phyloP scores from a whole-genome alignment of 2,113 vertebrate genomes.

The Gavia stellata region DNA sequence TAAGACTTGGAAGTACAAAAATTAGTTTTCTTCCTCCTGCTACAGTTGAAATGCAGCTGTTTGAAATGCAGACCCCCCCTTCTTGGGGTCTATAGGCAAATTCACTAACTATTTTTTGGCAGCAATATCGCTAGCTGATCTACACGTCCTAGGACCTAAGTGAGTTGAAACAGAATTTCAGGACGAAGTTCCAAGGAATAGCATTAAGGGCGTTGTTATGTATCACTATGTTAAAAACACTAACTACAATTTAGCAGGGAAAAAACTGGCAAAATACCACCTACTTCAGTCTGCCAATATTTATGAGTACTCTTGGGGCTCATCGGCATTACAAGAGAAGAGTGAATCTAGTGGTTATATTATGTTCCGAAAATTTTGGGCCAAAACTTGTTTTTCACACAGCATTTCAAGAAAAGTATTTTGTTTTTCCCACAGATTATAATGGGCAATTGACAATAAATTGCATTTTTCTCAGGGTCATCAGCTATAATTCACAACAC shows the following conservation, averaged over 20 bases:
- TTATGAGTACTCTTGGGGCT: constrained; percentile 35
- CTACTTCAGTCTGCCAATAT: constrained; percentile 41
- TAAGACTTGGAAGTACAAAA: neutral
- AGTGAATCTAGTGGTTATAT: neutral
- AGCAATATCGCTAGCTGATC: neutral
- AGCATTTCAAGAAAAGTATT: constrained; percentile 42
- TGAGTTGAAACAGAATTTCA: constrained; percentile 41
- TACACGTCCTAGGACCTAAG: neutral
- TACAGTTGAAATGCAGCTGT: neutral
- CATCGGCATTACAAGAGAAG: constrained; percentile 20
- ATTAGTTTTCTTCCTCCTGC: neutral
- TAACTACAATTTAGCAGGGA: constrained; percentile 16
- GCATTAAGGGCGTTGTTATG: constrained; percentile 47
- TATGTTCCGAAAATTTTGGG: constrained; percentile 6
- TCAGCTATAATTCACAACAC: neutral
- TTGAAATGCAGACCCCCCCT: neutral
- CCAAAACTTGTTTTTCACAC: constrained; percentile 46
- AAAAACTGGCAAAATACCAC: constrained; percentile 43
- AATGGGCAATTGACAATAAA: constrained; percentile 32
- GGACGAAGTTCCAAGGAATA: neutral
- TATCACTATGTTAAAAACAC: constrained; percentile 39
- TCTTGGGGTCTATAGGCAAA: neutral
- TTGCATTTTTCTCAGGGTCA: constrained; percentile 30
- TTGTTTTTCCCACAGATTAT: constrained; percentile 58
- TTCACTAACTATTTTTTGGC: neutral